These are phyloP conservation scores for Drosophila mimetica DNA, from an alignment of 2,888 invertebrate genomes.

Conservation along the genomic window DNA sequence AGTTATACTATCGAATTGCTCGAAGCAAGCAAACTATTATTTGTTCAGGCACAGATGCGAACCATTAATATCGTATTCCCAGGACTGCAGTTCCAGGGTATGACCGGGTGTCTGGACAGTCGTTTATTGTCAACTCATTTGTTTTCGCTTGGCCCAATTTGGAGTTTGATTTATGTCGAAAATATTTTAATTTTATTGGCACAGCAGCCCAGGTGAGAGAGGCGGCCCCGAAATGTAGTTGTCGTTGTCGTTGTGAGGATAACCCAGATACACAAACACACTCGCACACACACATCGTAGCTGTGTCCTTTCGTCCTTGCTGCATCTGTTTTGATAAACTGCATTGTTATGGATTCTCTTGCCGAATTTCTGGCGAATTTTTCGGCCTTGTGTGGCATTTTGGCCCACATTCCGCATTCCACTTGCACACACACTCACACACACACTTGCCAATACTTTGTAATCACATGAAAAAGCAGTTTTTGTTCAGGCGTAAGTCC, in stretches of 20 bases:
- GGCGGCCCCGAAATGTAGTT: slow-evolving; percentile 18
- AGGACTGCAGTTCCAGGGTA: neutral
- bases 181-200: slow-evolving; percentile 73
- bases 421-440: neutral
- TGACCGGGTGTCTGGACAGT: slow-evolving; percentile 13
- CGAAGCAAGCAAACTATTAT: too few relatives aligned
- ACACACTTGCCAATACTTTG: slow-evolving; percentile 14
- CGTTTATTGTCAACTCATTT: slow-evolving; percentile 53
- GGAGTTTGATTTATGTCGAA: slow-evolving; percentile 73
- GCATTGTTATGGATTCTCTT: slow-evolving; percentile 48
- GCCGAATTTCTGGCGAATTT: slow-evolving; percentile 33
- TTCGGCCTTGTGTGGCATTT: slow-evolving; percentile 35
- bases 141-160: slow-evolving; percentile 69
- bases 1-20: too few relatives aligned
- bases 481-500: slow-evolving; percentile 44
- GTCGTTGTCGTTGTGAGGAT: slow-evolving; percentile 21
- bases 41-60: too few relatives aligned
- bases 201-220: slow-evolving; percentile 24
- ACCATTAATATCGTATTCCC: neutral
- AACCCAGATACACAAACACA: slow-evolving; percentile 41
- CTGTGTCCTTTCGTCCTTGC: slow-evolving; percentile 17
- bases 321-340: slow-evolving; percentile 51
- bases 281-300: slow-evolving; percentile 6
- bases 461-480: slow-evolving; percentile 33
- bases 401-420: slow-evolving; percentile 30